Evolutionary conservation across 2,888 invertebrate species (phyloP).

Genomic region (Conomelus anceps): DNA sequence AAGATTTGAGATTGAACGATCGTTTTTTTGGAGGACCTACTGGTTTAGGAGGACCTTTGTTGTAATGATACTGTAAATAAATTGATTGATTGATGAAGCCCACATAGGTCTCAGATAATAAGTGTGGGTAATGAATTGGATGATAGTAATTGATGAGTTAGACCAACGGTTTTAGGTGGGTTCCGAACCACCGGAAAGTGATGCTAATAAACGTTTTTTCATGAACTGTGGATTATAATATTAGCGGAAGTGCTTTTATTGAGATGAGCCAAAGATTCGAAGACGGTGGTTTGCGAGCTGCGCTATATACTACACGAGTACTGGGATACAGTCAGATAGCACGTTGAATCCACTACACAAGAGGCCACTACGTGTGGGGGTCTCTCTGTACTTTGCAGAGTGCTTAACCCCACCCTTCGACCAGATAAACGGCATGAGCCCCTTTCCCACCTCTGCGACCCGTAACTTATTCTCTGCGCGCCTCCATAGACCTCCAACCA

Average conservation of each 20-base stretch:
- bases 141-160: too few species aligned
- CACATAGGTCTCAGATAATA: too few species aligned
- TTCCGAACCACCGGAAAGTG: too few species aligned
- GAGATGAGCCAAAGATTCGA: not conserved
- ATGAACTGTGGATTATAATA: not conserved
- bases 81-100: too few species aligned
- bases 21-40: too few species aligned
- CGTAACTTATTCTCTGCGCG: not conserved
- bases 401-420: not conserved
- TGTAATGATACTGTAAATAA: too few species aligned
- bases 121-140: too few species aligned
- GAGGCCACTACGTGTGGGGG: not conserved
- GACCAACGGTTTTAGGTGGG: too few species aligned
- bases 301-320: not conserved
- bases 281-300: not conserved
- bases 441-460: not conserved
- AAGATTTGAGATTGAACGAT: too few species aligned
- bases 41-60: too few species aligned
- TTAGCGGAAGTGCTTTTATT: not conserved
- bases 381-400: not conserved
- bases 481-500: not conserved
- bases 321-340: not conserved
- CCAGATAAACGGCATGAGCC: not conserved
- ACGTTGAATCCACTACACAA: not conserved
- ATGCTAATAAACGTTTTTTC: not conserved